A percentile compares a stretch with the other conserved stretches of the same genome.
phyloP scores from a whole-genome alignment of 2,888 invertebrate species.

The Toxonevra muliebris region DNA sequence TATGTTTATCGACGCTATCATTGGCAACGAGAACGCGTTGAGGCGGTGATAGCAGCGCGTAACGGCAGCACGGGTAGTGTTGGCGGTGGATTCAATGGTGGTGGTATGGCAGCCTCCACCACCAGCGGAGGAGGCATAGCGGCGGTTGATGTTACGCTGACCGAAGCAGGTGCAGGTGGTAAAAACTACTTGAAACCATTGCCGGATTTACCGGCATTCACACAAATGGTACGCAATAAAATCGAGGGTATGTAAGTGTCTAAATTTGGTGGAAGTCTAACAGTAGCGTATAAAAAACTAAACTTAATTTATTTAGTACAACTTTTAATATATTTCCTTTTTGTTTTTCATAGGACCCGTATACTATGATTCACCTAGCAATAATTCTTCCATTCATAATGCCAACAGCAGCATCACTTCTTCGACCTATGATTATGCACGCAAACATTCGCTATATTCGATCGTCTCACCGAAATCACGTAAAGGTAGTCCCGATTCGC shows the following conservation, averaged over 20 bases:
- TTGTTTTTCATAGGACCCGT: constrained; percentile 47
- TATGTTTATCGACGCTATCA: constrained; percentile 58
- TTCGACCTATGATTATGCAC: constrained; percentile 57
- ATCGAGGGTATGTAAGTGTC: constrained; percentile 63
- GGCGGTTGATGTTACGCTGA: constrained; percentile 4
- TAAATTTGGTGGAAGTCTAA: constrained; percentile 2
- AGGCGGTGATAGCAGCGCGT: constrained; percentile 46
- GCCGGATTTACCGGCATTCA: constrained; percentile 57
- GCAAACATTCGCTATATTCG: constrained; percentile 62
- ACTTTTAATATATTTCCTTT: neutral
- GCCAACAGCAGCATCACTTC: neutral
- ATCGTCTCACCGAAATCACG: constrained; percentile 59
- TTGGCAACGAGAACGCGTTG: constrained; percentile 50
- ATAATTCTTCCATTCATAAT: constrained; percentile 52
- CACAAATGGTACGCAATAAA: constrained; percentile 53
- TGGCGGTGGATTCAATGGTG: neutral
- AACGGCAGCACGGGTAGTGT: constrained; percentile 23
- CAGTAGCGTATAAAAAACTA: neutral
- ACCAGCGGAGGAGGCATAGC: neutral
- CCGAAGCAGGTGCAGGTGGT: constrained; percentile 33
- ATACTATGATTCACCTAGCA: constrained; percentile 63
- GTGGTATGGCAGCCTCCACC: neutral
- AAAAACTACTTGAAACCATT: constrained; percentile 59
- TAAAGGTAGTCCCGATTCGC: constrained; percentile 62
- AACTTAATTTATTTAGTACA: neutral